These are phyloP conservation scores for Fulica atra DNA, from an alignment of 2,113 vertebrate species.

Conservation along the genomic window DNA sequence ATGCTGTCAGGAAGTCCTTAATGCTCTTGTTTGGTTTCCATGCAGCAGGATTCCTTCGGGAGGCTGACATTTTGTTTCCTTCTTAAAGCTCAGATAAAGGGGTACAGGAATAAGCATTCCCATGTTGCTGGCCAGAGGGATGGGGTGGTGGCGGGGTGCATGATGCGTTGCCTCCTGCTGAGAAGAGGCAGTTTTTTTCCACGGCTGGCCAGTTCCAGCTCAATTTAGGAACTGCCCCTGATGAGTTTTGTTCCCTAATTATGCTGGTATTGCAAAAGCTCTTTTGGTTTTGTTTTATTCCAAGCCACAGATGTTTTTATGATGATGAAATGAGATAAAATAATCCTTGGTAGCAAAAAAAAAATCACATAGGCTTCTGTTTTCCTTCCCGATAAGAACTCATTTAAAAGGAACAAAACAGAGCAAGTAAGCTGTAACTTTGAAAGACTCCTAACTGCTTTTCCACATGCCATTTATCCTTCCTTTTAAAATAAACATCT, in stretches of 20 bases:
- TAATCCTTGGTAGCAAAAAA: background rate
- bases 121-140: accelerated
- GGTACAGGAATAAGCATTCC: background rate
- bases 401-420: background rate
- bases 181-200: background rate
- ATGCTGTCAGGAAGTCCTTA: background rate
- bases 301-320: background rate
- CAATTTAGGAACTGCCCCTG: background rate
- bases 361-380: background rate
- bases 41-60: background rate
- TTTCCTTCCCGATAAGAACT: background rate
- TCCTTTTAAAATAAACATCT: background rate
- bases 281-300: background rate
- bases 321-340: background rate
- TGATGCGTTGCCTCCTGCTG: background rate
- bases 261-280: background rate
- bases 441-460: background rate
- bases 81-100: background rate
- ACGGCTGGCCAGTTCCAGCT: background rate
- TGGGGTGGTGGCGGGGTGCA: accelerated
- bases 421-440: background rate
- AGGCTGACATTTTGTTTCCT: background rate
- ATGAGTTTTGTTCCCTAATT: background rate
- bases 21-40: accelerated
- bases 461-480: background rate